Base-by-base conservation (phyloP, 2,888 invertebrate genomes). In the Crepidodera aurea region DNA sequence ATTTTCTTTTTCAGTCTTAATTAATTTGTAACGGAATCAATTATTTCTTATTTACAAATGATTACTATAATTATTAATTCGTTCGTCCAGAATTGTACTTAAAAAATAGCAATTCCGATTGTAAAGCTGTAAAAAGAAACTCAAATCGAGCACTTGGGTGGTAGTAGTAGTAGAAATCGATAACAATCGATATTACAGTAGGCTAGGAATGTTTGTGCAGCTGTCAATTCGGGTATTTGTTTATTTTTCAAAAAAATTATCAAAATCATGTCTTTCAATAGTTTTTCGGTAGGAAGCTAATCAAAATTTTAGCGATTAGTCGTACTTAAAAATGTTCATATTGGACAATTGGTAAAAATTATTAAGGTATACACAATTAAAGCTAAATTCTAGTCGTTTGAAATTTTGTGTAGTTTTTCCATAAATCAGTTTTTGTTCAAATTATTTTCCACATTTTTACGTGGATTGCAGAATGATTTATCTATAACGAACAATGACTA, bases 81-180 rank as follows among this genome's bases (percentile, higher is more conserved):
- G 75, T 76, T 77, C 77, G 78, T 78, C 77, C 78, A 77, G 73
- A 76, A 70, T 72, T 71, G 78, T 78, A 78, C 78, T 78, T 78
- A 78, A 77, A 67, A 51, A 27, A 48, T 27, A 13, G 22, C 27
- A 44, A 51, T 64, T 69, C 67, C 63, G 64, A 70, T 69, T 73
- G 71, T 74, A 73, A 73, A 71, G 72, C 71, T 71, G 73, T 72
- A 71, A 72, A 70, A 69, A 44, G n/a, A 3, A 48, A 32, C 69
- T 70, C 60, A 68, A 72, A 67, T 68, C 51, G 66, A 75, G 74
- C 74, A 75, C 76, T 73, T 75, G 75, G 75, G 73, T 75, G 70
- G 73, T 72, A 75, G 72, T 74, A 70, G 72, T 59, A 51, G 50
- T 39, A 48, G 32, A 50, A 50, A 64, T 60, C 55, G 63, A 59